A percentile compares a stretch with the other conserved stretches of the same genome.
Conservation (phyloP, 2,888 invertebrate genomes). For the Scaeva pyrastri region DNA sequence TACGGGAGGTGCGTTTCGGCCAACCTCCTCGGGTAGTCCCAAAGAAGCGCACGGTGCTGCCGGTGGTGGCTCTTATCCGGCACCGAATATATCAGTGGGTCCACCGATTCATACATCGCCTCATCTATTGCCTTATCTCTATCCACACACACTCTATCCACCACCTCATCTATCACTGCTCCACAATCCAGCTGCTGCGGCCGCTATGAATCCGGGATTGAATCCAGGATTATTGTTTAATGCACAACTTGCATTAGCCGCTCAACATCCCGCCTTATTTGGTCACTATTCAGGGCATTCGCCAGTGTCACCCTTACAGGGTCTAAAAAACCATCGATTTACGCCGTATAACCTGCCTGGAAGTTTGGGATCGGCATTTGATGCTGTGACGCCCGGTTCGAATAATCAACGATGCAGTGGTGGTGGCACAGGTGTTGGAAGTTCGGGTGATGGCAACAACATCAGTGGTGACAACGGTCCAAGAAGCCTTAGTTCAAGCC, state of each 20-base stretch:
- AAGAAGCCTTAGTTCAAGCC: conserved; percentile 83
- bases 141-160: conserved; percentile 94
- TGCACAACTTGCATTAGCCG: conserved; percentile 93
- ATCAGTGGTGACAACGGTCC: conserved; percentile 81
- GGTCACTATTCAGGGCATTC: conserved; percentile 89
- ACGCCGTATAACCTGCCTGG: conserved; percentile 95
- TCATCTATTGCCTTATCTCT: conserved; percentile 95
- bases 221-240: conserved; percentile 94
- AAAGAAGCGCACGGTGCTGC: conserved; percentile 84
- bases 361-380: conserved; percentile 92
- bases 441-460: conserved; percentile 77
- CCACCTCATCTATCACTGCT: conserved; percentile 89
- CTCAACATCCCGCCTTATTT: conserved; percentile 92
- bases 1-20: conserved; percentile 84
- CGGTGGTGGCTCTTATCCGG: conserved; percentile 87
- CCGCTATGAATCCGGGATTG: conserved; percentile 86
- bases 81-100: conserved; percentile 96
- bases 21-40: conserved; percentile 85
- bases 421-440: conserved; percentile 77
- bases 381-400: conserved; percentile 92
- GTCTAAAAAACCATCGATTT: conserved; percentile 91
- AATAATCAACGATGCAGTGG: conserved; percentile 82
- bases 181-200: conserved; percentile 87
- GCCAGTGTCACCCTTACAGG: conserved; percentile 89
- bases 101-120: conserved; percentile 96